Evolutionary conservation across 2,113 vertebrate species (phyloP), one percentile per base, ranked within the genome.

Genomic region (Tachysurus vachellii): DNA sequence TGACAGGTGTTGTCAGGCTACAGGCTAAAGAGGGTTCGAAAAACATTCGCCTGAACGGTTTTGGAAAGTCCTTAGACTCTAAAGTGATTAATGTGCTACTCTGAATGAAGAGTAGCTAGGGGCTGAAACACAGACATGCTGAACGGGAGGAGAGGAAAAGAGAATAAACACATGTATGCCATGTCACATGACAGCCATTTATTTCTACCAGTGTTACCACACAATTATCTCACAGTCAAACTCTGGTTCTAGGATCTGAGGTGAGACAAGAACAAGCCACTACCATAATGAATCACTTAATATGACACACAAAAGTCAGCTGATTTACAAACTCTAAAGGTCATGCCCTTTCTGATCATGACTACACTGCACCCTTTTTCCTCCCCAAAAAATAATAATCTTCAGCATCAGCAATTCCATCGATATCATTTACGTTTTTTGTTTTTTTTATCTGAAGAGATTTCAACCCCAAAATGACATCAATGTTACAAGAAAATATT

Each of bases 111-210:
- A 7, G 73, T n/a, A 14, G 86, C 54, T 47, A 54, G 86, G 89
- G 73, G 44, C 12, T 90, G 80, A 87, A 93, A 91, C 92, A 92
- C 92, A 91, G 89, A 19, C 73, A 89, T 87, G 92, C 93, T 91
- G 91, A 93, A 91, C 12, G 59, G 28, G 92, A 91, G 91, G 54
- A 42, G 26, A 26, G 68, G 92, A 91, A 83, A 91, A 77, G 87
- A 56, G 28, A 13, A 1, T 26, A 10, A 36, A 42, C 68, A 44
- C 31, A 44, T 42, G 1, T 42, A 42, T 1, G 68, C 14, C 19
- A 11, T 23, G 9, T 68, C 89, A 90, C 53, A 57, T 85, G 75
- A 90, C 64, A 62, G 13, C n/a, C 59, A 59, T 89, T 64, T 59
- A 59, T 89, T 64, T 89, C 12, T 50, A 61, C 47, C 59, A 47